phyloP scores from a whole-genome alignment of 2,888 invertebrate species.

The Aplocera efformata region DNA sequence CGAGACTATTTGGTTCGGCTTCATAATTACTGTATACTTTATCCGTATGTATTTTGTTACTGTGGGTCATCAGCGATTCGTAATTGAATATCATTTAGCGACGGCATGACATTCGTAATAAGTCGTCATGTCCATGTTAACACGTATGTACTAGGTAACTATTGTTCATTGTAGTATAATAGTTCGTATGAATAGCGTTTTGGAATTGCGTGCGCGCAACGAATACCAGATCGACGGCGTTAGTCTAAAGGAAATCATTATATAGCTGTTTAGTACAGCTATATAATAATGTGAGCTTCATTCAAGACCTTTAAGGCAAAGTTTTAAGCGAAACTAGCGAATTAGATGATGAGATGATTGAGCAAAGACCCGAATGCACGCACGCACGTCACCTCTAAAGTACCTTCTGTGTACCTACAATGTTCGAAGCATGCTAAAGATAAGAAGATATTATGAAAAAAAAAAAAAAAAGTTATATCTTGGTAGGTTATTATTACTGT shows the following conservation, averaged over 20 bases:
- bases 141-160: constrained; percentile 8
- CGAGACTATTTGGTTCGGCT: background rate
- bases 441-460: too few relatives aligned
- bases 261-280: too few relatives aligned
- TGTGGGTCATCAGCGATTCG: constrained; percentile 9
- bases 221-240: constrained; percentile 1
- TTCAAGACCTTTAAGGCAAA: too few relatives aligned
- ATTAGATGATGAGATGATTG: too few relatives aligned
- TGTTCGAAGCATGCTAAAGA: too few relatives aligned
- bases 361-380: too few relatives aligned
- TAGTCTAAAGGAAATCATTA: background rate
- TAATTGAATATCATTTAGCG: constrained; percentile 21
- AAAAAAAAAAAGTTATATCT: too few relatives aligned
- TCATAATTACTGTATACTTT: constrained; percentile 7
- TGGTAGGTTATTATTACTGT: too few relatives aligned
- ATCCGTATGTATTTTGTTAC: constrained; percentile 23
- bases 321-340: too few relatives aligned
- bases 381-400: too few relatives aligned
- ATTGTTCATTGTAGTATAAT: constrained; percentile 27
- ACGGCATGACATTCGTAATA: constrained; percentile 8
- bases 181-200: constrained; percentile 5
- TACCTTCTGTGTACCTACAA: too few relatives aligned
- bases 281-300: too few relatives aligned
- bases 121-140: constrained; percentile 7
- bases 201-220: constrained; percentile 10